Evolutionary conservation across 2,888 invertebrate genomes (phyloP), one percentile per base, ranked within the genome.

Genomic region (Scaptodrosophila latifasciaeformis): DNA sequence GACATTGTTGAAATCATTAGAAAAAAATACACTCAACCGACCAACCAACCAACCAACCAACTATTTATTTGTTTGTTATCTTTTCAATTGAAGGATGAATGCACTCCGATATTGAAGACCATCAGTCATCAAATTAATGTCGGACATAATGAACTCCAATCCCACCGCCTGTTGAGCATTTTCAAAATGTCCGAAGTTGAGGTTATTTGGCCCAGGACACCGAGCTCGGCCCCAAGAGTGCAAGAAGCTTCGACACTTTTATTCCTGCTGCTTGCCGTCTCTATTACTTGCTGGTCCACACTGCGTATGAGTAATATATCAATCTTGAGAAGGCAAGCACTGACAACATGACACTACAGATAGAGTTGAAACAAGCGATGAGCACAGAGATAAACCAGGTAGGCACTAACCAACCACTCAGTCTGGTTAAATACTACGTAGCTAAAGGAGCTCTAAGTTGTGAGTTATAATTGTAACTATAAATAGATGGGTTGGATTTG

Each of bases 161-260:
- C 95, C 45, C 95, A 96, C 86, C 91, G 94, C 58, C 89, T 95
- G 30, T 89, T 96, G 54, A 96, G 96, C 70, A 95, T 96, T 86
- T 94, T 96, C 88, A 96, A 96, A 88, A 93, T 96, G 89, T 95
- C 95, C 49, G 95, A 95, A 88, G 95, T 96, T 49, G 95, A 95
- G 86, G 92, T 95, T 47, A 91, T 94, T 65, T 91, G 94, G 86
- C 93, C 94, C 44, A 86, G 86, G 67, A 85, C 74, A 52, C 85
- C 82, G 67, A 82, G 81, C 58, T 82, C 74, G 43, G 70, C 75
- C 43, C 74, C 63, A 9, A 82, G 78, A 60, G 70, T 65, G 29
- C 68, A 77, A 21, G 9, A 37, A 59, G 57, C 44, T n/a, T n/a
- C n/a, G n/a, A n/a, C n/a, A n/a, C n/a, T n/a, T n/a, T n/a, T n/a